A percentile compares a stretch with the other conserved stretches of the same genome.
phyloP scores from a whole-genome alignment of 2,888 invertebrate species.

The Drosophila greeni region DNA sequence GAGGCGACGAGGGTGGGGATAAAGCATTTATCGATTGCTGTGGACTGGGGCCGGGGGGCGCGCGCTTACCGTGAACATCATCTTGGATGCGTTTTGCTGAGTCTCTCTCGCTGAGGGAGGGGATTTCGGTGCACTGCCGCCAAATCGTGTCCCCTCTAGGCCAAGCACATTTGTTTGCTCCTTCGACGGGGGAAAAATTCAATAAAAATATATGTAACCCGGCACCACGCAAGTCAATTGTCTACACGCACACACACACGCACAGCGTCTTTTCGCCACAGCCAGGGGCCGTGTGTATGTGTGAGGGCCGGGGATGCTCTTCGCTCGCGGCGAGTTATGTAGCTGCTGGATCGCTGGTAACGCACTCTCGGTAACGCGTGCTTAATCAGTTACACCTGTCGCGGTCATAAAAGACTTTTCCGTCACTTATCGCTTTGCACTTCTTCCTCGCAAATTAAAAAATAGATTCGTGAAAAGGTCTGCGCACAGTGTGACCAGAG shows the following conservation, averaged over 20 bases:
- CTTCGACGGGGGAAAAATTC: constrained; percentile 45
- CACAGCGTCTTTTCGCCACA: constrained; percentile 35
- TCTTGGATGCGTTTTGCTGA: constrained; percentile 52
- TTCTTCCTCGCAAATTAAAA: constrained; percentile 34
- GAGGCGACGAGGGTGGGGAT: not conserved
- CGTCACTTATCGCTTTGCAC: constrained; percentile 5
- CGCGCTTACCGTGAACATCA: constrained; percentile 76
- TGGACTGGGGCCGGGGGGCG: constrained; percentile 8
- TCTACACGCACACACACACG: constrained; percentile 51
- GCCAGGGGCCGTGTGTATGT: constrained; percentile 33
- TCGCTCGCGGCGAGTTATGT: not conserved
- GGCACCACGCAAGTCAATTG: constrained; percentile 71
- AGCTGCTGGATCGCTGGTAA: not conserved
- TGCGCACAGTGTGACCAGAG: constrained; percentile 17
- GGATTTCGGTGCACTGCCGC: constrained; percentile 42
- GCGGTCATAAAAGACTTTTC: constrained; percentile 7
- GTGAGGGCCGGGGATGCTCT: constrained; percentile 38
- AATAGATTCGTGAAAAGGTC: constrained; percentile 37
- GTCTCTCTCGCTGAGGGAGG: constrained; percentile 7
- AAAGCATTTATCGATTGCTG: constrained; percentile 61
- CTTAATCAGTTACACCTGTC: constrained; percentile 20
- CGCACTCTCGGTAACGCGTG: not conserved
- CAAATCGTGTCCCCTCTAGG: constrained; percentile 24
- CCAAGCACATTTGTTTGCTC: constrained; percentile 36
- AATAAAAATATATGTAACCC: constrained; percentile 69